A percentile compares a stretch with the other conserved stretches of the same genome.
phyloP scores from a whole-genome alignment of 2,113 vertebrate genomes.

The Hydrolagus affinis region DNA sequence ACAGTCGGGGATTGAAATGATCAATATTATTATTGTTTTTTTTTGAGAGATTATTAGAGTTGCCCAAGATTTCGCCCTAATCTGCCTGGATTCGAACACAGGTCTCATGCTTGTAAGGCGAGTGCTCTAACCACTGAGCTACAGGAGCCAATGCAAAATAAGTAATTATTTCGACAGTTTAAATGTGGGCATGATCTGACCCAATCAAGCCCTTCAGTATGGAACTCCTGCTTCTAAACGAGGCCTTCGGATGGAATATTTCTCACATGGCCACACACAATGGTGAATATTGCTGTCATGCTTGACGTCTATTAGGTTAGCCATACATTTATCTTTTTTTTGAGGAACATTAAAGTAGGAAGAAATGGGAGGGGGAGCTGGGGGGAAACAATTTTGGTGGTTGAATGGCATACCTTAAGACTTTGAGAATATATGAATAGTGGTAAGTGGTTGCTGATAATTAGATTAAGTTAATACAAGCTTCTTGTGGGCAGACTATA shows the following conservation, averaged over 20 bases:
- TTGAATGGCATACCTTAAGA: slow-evolving; percentile 22
- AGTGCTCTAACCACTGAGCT: no score
- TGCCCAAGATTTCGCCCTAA: no score
- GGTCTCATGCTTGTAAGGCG: no score
- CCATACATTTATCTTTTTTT: slow-evolving; percentile 21
- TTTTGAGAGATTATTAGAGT: no score
- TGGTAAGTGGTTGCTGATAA: slow-evolving; percentile 19
- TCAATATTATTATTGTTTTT: no score
- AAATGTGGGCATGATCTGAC: slow-evolving; percentile 14
- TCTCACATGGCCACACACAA: background rate
- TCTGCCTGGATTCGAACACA: no score
- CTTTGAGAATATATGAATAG: slow-evolving; percentile 25
- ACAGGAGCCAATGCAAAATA: no score
- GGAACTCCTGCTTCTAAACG: background rate
- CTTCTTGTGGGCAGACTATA: background rate
- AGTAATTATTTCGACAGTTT: slow-evolving; percentile 30
- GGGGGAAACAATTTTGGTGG: slow-evolving; percentile 5
- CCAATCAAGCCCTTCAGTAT: slow-evolving; percentile 1
- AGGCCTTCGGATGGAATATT: background rate
- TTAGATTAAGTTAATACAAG: background rate
- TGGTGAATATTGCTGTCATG: slow-evolving; percentile 17
- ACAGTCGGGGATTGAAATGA: no score
- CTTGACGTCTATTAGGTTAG: slow-evolving; percentile 26
- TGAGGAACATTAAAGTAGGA: background rate
- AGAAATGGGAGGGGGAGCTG: background rate